Base-by-base conservation (phyloP, 2,797 vertebrate genomes). In the Ctenopoma kingsleyae region DNA sequence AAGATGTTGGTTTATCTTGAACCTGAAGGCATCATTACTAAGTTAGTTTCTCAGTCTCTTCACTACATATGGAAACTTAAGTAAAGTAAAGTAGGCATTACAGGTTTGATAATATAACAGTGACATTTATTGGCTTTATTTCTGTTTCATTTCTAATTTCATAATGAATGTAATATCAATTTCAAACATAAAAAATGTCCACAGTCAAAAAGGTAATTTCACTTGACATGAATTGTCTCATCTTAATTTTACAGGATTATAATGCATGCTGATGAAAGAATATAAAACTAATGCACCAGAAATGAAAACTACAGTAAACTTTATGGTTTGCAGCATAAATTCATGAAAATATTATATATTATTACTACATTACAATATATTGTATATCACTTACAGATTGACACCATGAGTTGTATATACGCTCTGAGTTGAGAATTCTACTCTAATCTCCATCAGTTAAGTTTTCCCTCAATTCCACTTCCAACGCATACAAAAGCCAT, bases 41-140 rank as follows among this genome's bases (percentile, higher is more conserved):
- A 17, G 4, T 38, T 6, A 50, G 25, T 57, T 32, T 48, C 10
- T 9, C 0, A 27, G 3, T 20, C 6, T 59, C 44, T 47, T 59
- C n/a, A 38, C 47, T 23, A 40, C 46, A 50, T 48, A 46, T 41
- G 2, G 9, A 67, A 50, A 41, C 17, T 32, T 13, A n/a, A n/a
- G n/a, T n/a, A n/a, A n/a, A 15, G n/a, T 19, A 75, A 53, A 63
- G 15, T 19, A n/a, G 8, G 48, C n/a, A 54, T 15, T 8, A 23
- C 51, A 25, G n/a, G 9, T 46, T 4, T 27, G 20, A 47, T 12
- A 7, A 27, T 11, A 44, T 2, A 20, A 17, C 30, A 16, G 17
- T 17, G 6, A 7, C 12, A 13, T 78, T 63, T 68, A 64, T 64
- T 64, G 3, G 10, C 15, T 8, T 50, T 23, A 38, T 38, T 38